Evolutionary conservation across 2,797 vertebrate species (phyloP), one percentile per base, ranked within the genome.

Genomic region (Naso thynnoides): DNA sequence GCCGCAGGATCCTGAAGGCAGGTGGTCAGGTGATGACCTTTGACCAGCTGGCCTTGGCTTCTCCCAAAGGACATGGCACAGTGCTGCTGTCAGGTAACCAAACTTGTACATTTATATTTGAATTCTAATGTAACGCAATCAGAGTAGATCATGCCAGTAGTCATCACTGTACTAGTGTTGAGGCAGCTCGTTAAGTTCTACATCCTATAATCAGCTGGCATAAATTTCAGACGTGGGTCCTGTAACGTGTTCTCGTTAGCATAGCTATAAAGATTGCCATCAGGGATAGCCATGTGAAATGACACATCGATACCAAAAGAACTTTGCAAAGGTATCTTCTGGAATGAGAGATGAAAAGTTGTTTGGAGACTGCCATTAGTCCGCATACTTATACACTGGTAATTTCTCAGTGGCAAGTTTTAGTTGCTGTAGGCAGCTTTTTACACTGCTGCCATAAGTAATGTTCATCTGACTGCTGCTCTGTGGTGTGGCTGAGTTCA

Each of bases 11-110:
- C 87, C 88, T 97, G 66, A 96, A 96, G 83, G 86, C 97, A 2
- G 97, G 96, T 0, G 97, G 97, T 61, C 90, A 97, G 84, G 94
- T 98, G 78, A 94, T 98, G 86, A 98, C 97, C 68, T 96, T 98
- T 26, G 97, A 98, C 87, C 97, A 98, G 90, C 86, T 98, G 87
- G 97, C 97, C 29, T 83, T 98, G 91, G 92, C 95, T 75, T 71
- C 96, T 26, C 96, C 97, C 42, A 97, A 96, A 90, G 97, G 97
- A 90, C 93, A 95, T 1, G 95, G 95, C 82, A 97, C 97, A 0
- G 96, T 98, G 67, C 92, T 98, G 83, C 93, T 98, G 54, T 98
- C 97, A 33, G 97, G 97, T 97, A 87, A 91, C 79, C 26, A 24
- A 26, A 50, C 41, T 10, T 60, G 10, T n/a, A n/a, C 1, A 29